A percentile compares a stretch with the other conserved stretches of the same genome.
These are phyloP conservation scores for Philotrypesis tridentata DNA, from an alignment of 1,140 invertebrate genomes.

Conservation along the genomic window DNA sequence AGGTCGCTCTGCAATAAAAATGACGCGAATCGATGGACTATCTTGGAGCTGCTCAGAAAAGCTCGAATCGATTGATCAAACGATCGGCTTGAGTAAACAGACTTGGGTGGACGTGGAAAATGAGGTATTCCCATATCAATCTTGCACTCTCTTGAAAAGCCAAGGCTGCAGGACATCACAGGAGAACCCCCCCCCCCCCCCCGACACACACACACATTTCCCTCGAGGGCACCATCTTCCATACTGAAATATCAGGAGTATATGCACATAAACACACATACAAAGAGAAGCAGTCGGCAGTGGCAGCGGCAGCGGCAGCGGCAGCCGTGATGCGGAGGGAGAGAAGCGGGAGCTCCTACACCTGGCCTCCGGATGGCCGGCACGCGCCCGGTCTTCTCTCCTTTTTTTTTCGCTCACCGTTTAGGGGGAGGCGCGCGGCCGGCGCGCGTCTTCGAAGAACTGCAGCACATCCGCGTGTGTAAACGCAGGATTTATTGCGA, in stretches of 20 bases:
- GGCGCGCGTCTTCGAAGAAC: neutral
- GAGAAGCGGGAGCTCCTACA: slow-evolving; percentile 45
- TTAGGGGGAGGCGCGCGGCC: neutral
- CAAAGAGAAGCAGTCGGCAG: no score
- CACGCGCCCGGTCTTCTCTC: slow-evolving; percentile 22
- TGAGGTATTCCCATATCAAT: neutral
- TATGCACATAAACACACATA: no score
- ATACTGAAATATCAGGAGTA: no score
- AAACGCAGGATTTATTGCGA: slow-evolving; percentile 6
- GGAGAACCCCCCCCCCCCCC: neutral
- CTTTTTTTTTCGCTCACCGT: neutral
- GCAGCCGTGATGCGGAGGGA: slow-evolving; percentile 31
- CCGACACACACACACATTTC: neutral
- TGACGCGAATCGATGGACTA: no score
- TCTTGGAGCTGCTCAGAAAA: no score
- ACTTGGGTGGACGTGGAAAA: no score
- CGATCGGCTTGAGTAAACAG: no score
- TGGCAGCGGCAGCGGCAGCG: slow-evolving; percentile 9
- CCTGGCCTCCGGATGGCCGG: slow-evolving; percentile 49
- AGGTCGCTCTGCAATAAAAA: no score
- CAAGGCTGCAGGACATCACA: neutral
- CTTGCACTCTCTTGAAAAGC: slow-evolving; percentile 44
- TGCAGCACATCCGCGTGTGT: neutral
- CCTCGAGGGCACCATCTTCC: neutral
- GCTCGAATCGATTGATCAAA: no score